Conservation (phyloP, 2,113 vertebrate genomes). For the Equus quagga region DNA sequence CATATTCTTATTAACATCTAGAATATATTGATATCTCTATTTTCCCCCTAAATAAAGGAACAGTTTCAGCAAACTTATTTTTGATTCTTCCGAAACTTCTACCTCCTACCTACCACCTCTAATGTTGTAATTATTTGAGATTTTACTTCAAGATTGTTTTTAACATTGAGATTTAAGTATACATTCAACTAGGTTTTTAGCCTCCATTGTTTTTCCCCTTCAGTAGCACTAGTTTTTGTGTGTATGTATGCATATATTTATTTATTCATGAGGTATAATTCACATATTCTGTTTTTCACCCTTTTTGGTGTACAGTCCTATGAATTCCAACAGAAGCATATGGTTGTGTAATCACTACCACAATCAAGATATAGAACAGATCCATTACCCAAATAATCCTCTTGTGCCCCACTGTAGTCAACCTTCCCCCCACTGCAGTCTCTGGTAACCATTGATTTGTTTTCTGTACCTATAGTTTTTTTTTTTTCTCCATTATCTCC, state of each 20-base stretch:
- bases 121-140: background rate
- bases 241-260: background rate
- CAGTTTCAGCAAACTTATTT: background rate
- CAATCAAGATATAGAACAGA: background rate
- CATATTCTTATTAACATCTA: background rate
- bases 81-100: background rate
- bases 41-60: background rate
- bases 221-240: background rate
- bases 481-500: background rate
- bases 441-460: background rate
- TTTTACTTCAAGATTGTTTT: background rate
- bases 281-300: background rate
- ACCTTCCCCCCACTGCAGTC: background rate
- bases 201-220: background rate
- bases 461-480: background rate
- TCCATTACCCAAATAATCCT: background rate
- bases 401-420: background rate
- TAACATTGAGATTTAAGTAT: background rate
- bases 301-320: background rate
- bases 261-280: background rate
- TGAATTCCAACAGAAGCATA: background rate
- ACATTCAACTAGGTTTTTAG: background rate
- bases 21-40: background rate
- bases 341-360: background rate
- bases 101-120: background rate